These are phyloP conservation scores for Eumacrocentrus americanus DNA, from an alignment of 2,888 invertebrate species.

Conservation along the genomic window DNA sequence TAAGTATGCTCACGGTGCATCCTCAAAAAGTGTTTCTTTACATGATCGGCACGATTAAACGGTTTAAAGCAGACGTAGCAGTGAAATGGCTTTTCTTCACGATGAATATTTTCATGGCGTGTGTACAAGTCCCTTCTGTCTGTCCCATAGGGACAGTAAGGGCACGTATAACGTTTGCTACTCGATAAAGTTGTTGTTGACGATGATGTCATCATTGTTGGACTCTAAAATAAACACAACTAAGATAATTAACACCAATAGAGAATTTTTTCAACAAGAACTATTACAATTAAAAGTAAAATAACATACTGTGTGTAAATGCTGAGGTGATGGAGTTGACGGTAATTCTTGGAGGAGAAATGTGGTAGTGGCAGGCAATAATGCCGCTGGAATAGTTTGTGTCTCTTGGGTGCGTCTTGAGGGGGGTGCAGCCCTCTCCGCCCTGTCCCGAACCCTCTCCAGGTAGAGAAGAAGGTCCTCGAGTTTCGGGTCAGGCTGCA, in stretches of 20 bases:
- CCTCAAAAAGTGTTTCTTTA: constrained; percentile 90
- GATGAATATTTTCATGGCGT: constrained; percentile 90
- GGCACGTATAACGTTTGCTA: constrained; percentile 81
- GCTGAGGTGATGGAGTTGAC: constrained; percentile 45
- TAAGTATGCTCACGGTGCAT: constrained; percentile 92
- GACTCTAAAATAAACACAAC: constrained; percentile 30
- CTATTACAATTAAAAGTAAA: too few relatives aligned
- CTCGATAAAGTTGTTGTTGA: constrained; percentile 46
- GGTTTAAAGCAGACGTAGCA: constrained; percentile 92
- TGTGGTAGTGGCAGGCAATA: constrained; percentile 50
- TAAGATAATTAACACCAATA: too few relatives aligned
- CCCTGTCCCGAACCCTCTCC: constrained; percentile 55
- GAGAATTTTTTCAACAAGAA: too few relatives aligned
- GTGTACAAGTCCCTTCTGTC: constrained; percentile 90
- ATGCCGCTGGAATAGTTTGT: constrained; percentile 53
- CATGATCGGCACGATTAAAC: constrained; percentile 92
- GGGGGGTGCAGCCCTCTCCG: constrained; percentile 54
- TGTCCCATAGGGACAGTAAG: constrained; percentile 88
- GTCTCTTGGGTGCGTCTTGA: constrained; percentile 58
- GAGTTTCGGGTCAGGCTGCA: constrained; percentile 49
- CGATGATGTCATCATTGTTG: constrained; percentile 34
- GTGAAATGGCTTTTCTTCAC: constrained; percentile 92
- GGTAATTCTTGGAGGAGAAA: constrained; percentile 53
- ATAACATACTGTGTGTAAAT: constrained; percentile 46
- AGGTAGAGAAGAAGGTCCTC: constrained; percentile 55